These are phyloP conservation scores for Ceratosolen solmsi DNA, from an alignment of 1,140 invertebrate species.

Conservation along the genomic window DNA sequence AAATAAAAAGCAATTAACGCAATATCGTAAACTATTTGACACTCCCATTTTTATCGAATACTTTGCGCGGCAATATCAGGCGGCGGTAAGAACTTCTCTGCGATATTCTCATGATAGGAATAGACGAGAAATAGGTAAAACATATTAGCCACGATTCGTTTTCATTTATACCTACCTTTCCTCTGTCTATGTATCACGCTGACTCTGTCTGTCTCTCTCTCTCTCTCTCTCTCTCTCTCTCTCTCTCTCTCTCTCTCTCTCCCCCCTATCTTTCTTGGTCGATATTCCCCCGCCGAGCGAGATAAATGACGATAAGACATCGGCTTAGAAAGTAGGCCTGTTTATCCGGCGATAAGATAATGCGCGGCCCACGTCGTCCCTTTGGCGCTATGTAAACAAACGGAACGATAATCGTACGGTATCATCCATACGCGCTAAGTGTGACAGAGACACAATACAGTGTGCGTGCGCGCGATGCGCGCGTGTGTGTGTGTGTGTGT, in stretches of 20 bases:
- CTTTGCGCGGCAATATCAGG: no score
- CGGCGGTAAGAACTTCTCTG: not conserved
- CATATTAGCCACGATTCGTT: constrained; percentile 7
- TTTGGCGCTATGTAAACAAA: constrained; percentile 38
- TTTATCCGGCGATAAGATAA: constrained; percentile 51
- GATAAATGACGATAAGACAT: constrained; percentile 35
- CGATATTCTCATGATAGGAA: not conserved
- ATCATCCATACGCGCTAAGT: no score
- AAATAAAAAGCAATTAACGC: not conserved
- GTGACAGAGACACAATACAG: no score
- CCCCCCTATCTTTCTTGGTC: constrained; percentile 12
- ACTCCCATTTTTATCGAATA: not conserved
- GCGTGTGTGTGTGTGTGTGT: no score
- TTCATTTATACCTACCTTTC: no score
- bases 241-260: no score
- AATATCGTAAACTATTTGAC: not conserved
- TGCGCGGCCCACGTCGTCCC: constrained; percentile 14
- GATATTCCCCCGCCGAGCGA: constrained; percentile 1
- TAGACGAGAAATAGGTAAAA: not conserved
- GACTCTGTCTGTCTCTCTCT: no score
- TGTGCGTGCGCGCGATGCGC: no score
- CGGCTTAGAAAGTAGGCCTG: constrained; percentile 50
- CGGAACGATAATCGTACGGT: constrained; percentile 38
- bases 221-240: no score
- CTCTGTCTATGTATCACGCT: no score